Percentiles rank a stretch among this genome's conserved stretches.
Conservation (phyloP, 2,797 vertebrate species). For the Hemibagrus guttatus region DNA sequence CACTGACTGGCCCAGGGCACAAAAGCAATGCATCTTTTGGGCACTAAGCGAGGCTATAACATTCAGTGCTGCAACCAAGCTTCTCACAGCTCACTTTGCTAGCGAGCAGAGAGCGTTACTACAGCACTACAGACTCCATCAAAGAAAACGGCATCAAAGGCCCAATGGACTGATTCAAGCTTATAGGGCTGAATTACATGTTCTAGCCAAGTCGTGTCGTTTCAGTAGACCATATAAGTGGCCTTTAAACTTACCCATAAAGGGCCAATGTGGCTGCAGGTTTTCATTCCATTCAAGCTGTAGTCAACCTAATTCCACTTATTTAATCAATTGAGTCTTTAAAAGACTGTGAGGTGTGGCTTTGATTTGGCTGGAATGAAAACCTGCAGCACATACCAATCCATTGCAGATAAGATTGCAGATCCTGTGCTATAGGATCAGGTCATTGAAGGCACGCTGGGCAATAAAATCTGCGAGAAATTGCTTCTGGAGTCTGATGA, state of each 20-base stretch:
- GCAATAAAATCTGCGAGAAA: neutral
- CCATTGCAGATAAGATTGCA: neutral
- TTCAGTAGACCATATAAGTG: neutral
- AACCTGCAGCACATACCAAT: neutral
- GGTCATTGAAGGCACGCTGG: neutral
- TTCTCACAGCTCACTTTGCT: neutral
- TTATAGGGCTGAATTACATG: neutral
- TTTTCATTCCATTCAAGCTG: neutral
- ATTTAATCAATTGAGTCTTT: neutral
- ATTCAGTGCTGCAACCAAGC: neutral
- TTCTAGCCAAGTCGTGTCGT: neutral
- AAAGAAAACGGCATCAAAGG: neutral
- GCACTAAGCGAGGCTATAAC: neutral
- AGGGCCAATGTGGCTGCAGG: neutral
- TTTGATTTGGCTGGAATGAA: neutral
- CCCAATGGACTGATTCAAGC: neutral
- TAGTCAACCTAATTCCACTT: neutral
- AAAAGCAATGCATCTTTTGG: constrained; percentile 6
- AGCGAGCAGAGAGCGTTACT: neutral
- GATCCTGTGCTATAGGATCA: constrained; percentile 1
- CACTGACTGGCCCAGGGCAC: neutral
- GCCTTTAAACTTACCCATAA: constrained; percentile 1
- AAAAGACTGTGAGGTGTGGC: neutral
- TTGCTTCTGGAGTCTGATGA: neutral
- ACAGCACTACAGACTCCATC: neutral